Percentiles rank a stretch among this genome's conserved stretches.
phyloP scores from a whole-genome alignment of 2,113 vertebrate genomes.

The Polyodon spathula region DNA sequence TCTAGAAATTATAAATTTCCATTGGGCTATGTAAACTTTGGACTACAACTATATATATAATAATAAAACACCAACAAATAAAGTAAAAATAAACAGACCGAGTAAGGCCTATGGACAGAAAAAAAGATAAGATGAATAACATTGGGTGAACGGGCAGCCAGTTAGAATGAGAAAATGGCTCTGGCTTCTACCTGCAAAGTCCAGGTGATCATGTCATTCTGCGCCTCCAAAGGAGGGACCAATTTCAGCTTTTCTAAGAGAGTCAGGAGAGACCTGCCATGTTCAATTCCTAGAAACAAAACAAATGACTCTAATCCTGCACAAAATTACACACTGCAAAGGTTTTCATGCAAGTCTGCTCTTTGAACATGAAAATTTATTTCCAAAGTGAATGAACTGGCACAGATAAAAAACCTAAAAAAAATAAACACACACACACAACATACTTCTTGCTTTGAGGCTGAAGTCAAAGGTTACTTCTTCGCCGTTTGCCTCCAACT shows the following conservation, averaged over 20 bases:
- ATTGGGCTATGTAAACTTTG: no score
- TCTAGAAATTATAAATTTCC: no score
- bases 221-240: constrained; percentile 77
- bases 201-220: constrained; percentile 88
- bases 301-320: neutral
- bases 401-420: no score
- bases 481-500: constrained; percentile 69
- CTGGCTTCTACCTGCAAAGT: constrained; percentile 70
- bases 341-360: no score
- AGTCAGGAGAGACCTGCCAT: constrained; percentile 63
- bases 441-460: constrained; percentile 84
- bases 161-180: neutral
- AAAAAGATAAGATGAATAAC: no score
- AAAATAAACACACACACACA: no score
- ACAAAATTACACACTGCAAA: no score
- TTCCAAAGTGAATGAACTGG: no score
- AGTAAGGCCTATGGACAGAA: no score
- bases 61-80: neutral
- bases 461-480: constrained; percentile 93
- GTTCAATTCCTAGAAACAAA: constrained; percentile 41
- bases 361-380: no score
- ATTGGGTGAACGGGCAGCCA: neutral
- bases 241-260: constrained; percentile 76
- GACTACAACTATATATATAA: no score
- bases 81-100: no score